Base-by-base conservation (phyloP, 2,797 vertebrate species). In the Smutsia temminckii region DNA sequence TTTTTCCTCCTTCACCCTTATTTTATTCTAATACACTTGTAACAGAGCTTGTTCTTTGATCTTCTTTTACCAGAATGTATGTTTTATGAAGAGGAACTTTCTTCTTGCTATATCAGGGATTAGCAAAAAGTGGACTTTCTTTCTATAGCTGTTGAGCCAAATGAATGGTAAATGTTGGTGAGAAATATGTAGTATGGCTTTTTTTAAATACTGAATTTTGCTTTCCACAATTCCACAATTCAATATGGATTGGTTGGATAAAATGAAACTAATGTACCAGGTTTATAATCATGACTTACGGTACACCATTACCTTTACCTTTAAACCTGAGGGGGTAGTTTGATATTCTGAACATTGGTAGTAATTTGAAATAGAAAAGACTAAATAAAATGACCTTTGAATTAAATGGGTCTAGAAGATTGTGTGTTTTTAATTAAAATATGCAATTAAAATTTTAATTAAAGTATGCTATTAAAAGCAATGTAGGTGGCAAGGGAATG, bases 371-470 rank as follows among this genome's bases (percentile, higher is more conserved):
- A 96, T 91, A 95, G 94, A 51, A 97, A 93, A 97, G 93, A 88
- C 94, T 97, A 95, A 96, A 89, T 97, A 96, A 96, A 97, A 71
- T 96, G 97, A 96, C 97, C 97, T 97, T 97, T 97, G 86, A 95
- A 97, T 95, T 95, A 96, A 97, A 95, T 69, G 80, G 94, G 93
- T 97, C 84, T 79, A 95, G 95, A 96, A 97, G 96, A 97, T 97
- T 96, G 96, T 97, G 71, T 96, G 64, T 97, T 97, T 97, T 97
- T 97, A 97, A 97, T 97, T 97, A 97, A 97, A 97, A 97, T 96
- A 95, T 92, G 95, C 93, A 95, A 97, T 97, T 97, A 96, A 96
- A 95, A 12, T 95, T 97, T 97, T 97, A 97, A 97, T 97, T 97
- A 97, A 96, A 97, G 94, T 87, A 57, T 89, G 93, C 89, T 96